Evolutionary conservation across 1,140 invertebrate genomes (phyloP), one percentile per base, ranked within the genome.

Genomic region (Pseudomyrmex cubaensis): DNA sequence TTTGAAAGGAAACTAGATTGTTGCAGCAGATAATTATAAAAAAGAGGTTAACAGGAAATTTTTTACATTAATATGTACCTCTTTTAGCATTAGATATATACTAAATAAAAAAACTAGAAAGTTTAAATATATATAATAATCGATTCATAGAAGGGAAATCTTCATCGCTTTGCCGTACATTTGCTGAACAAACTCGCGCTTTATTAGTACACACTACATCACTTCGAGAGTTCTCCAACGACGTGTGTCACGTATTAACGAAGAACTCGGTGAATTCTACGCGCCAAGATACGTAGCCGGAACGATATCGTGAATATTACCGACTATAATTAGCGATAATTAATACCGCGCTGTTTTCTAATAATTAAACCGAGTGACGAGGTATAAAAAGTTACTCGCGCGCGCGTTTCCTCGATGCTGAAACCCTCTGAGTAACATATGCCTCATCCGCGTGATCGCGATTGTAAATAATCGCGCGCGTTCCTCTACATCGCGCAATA

Each of bases 321-420:
- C 17, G 13, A 2, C 44, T 44, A 15, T 74, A 74, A 74, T 74
- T 62, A 74, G 13, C 56, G 57, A 46, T 62, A 74, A 62, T 62
- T 74, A 44, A 62, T 74, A 62, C 5, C 56, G 44, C 15, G 44
- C 17, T 9, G 15, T 74, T 62, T 74, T 62, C 72, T 62, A 74
- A 62, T 73, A 46, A 73, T 74, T 74, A 74, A 74, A 62, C 46
- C 17, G 72, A 62, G 20, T 15, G 56, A 74, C 35, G 56, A 5
- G 44, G 15, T 73, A n/a, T 61, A 46, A 62, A 62, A 74, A 74
- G 44, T 46, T 74, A 74, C 62, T 57, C 1, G 35, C 35, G 35
- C 35, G 35, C 35, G 35, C 25, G 17, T 59, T 73, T 73, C 54
- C 35, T 73, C 52, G 17, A 73, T 8, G 17, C 9, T 61, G 2